phyloP scores from a whole-genome alignment of 2,888 invertebrate genomes.

The Orthosia incerta region DNA sequence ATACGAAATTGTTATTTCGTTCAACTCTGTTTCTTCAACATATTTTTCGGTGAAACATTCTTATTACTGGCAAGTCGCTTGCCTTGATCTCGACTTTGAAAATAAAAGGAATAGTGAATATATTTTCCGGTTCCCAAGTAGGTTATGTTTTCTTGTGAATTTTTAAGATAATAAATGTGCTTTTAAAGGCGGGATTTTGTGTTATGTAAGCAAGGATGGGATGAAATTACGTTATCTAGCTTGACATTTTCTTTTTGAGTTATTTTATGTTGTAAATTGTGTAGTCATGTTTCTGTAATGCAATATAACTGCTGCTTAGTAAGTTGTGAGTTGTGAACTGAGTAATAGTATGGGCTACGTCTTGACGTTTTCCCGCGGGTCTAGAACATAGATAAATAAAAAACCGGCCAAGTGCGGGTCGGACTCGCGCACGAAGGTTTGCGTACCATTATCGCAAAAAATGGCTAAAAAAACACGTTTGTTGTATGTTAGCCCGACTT shows the following conservation, averaged over 20 bases:
- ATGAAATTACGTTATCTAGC: conserved; percentile 10
- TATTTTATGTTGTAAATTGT: conserved; percentile 6
- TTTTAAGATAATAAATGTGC: conserved; percentile 35
- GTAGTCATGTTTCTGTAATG: too few species aligned
- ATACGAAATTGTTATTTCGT: conserved; percentile 29
- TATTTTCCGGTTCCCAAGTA: conserved; percentile 10
- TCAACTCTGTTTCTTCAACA: conserved; percentile 13
- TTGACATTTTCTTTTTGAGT: conserved; percentile 9
- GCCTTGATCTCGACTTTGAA: conserved; percentile 32
- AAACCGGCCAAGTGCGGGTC: too few species aligned
- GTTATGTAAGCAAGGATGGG: not conserved
- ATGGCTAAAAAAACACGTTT: too few species aligned
- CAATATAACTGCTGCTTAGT: not conserved
- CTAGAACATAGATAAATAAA: too few species aligned
- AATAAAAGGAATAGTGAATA: conserved; percentile 12
- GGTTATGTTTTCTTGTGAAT: conserved; percentile 30
- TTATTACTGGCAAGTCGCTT: conserved; percentile 24
- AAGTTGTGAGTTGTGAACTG: too few species aligned
- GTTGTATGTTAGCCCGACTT: too few species aligned
- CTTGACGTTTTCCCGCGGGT: too few species aligned
- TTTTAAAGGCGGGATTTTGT: conserved; percentile 6
- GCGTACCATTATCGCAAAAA: too few species aligned
- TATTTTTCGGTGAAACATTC: conserved; percentile 22
- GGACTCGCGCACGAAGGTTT: too few species aligned
- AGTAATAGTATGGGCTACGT: too few species aligned